Conservation (phyloP, 2,888 invertebrate species). For the Melikaiella ostensackeni region DNA sequence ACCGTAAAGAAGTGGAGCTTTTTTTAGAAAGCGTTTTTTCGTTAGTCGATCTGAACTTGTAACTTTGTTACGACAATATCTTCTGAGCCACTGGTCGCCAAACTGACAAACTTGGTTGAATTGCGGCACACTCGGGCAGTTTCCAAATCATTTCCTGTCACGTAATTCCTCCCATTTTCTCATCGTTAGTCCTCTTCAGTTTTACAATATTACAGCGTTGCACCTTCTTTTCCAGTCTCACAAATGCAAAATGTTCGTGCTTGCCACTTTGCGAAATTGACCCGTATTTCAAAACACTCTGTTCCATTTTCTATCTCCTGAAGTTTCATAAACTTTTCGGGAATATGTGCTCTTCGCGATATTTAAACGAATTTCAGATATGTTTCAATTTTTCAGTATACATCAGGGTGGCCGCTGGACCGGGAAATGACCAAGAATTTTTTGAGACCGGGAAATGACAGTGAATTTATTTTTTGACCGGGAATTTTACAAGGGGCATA, state of each 20-base stretch:
- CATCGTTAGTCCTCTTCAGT: constrained; percentile 29
- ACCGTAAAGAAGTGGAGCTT: constrained; percentile 5
- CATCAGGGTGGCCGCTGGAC: too few relatives aligned
- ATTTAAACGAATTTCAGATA: not conserved
- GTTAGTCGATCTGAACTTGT: constrained; percentile 21
- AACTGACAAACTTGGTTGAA: constrained; percentile 37
- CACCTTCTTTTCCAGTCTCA: not conserved
- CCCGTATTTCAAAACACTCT: constrained; percentile 5
- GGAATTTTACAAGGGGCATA: too few relatives aligned
- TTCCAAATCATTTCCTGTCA: constrained; percentile 30
- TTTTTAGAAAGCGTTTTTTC: not conserved
- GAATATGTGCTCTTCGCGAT: not conserved
- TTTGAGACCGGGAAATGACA: too few relatives aligned
- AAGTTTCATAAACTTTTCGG: not conserved
- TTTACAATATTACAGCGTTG: constrained; percentile 26
- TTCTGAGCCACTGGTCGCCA: constrained; percentile 33
- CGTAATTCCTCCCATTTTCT: constrained; percentile 31
- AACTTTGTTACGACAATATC: constrained; percentile 39
- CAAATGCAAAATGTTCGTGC: not conserved
- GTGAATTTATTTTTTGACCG: too few relatives aligned
- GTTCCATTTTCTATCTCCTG: not conserved
- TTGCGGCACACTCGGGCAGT: constrained; percentile 26
- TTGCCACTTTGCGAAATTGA: not conserved
- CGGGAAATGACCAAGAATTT: too few relatives aligned
- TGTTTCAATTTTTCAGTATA: not conserved